Base-by-base conservation (phyloP, 2,113 vertebrate genomes). In the Nothoprocta perdicaria region DNA sequence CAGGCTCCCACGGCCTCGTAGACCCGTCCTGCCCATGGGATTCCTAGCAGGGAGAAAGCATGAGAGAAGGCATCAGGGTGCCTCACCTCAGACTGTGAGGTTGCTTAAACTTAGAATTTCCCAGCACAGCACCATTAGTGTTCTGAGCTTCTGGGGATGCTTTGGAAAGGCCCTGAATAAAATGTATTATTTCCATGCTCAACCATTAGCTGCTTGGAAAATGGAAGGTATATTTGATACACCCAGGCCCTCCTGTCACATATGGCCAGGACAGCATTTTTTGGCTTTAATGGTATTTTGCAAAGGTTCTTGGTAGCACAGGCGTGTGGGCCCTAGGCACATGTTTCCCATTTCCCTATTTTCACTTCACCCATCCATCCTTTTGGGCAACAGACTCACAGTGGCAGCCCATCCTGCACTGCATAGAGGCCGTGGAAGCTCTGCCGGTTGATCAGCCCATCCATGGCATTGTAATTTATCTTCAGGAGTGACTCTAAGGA, bases 1-100 rank as follows among this genome's bases (percentile, higher is more conserved):
- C 55, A 99, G 98, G 74, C 95, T 96, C 19, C 99, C 99, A 0
- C 96, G 97, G 69, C 99, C 99, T 6, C 65, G 95, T 79, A 99
- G 96, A 5, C 99, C 99, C 0, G 99, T 99, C 92, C 99, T 98
- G 73, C 99, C 99, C 96, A 91, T 97, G 68, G 99, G 99, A 94
- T 99, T 99, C 96, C 99, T 99, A 81, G 26, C 35, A 89, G 38
- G 63, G 14, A 24, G 43, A 81, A 9, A 89, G 33, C 0, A 2
- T 62, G 23, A 0, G 1, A 12, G 33, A 24, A 2, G 4, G 12
- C 2, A 6, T n/a, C 73, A 23, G 18, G 1, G 10, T 12, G 17
- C 29, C 26, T 58, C 38, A n/a, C 14, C 2, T 7, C 75, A 43
- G 9, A 26, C 9, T 2, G 0, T 38, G 33, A 38, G 0, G 3